Evolutionary conservation across 1,140 invertebrate genomes (phyloP).

Genomic region (Brachionus rubens): DNA sequence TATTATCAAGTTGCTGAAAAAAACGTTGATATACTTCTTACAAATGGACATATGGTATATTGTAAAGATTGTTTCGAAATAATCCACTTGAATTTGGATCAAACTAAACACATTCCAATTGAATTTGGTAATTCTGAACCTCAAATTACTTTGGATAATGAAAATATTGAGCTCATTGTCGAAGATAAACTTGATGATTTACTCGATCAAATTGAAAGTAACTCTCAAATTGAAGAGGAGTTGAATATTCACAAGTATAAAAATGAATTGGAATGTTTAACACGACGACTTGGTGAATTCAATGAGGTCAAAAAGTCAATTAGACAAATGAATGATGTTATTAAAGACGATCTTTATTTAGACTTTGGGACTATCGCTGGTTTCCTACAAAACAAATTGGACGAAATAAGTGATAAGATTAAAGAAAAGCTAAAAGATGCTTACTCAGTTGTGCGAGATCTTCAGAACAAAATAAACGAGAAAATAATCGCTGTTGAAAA

Average conservation of each 20-base stretch:
- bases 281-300: background rate
- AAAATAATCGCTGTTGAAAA: background rate
- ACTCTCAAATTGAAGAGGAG: background rate
- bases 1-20: background rate
- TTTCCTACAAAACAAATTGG: background rate
- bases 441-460: background rate
- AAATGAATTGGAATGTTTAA: background rate
- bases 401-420: constrained; percentile 30
- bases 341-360: constrained; percentile 15
- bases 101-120: background rate
- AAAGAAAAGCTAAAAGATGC: constrained; percentile 45
- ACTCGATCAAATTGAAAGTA: background rate
- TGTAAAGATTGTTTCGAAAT: constrained; percentile 15
- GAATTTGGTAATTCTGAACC: background rate
- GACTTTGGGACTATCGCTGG: background rate
- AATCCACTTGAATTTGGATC: background rate
- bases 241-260: background rate
- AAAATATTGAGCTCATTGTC: background rate
- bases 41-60: constrained; percentile 24
- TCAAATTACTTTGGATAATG: background rate
- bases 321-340: constrained; percentile 22
- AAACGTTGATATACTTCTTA: background rate
- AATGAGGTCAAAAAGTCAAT: constrained; percentile 40
- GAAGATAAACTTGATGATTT: constrained; percentile 24
- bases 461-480: background rate